Evolutionary conservation across 2,888 invertebrate species (phyloP).

Genomic region (Agrilus cyanescens): DNA sequence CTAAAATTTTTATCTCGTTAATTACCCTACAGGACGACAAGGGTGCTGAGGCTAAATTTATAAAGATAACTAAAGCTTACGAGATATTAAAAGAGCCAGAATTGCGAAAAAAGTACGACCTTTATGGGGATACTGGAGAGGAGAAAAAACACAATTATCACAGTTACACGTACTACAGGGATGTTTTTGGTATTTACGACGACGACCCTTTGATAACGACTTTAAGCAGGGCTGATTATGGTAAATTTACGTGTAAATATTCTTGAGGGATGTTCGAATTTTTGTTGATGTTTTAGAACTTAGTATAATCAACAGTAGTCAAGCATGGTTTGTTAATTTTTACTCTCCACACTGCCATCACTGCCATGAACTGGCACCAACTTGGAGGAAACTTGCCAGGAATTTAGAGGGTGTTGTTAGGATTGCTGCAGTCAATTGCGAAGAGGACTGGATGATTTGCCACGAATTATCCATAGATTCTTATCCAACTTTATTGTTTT

Average conservation of each 20-base stretch:
- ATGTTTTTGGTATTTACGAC: slow-evolving; percentile 76
- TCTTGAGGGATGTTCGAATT: not conserved
- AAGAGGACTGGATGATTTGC: slow-evolving; percentile 72
- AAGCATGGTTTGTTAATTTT: slow-evolving; percentile 77
- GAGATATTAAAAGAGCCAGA: slow-evolving; percentile 77
- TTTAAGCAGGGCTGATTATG: slow-evolving; percentile 60
- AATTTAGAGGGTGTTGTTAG: slow-evolving; percentile 66
- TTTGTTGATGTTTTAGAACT: slow-evolving; percentile 29
- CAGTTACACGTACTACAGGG: slow-evolving; percentile 68
- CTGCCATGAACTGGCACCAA: slow-evolving; percentile 70
- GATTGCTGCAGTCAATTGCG: slow-evolving; percentile 78
- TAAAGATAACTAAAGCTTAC: slow-evolving; percentile 72
- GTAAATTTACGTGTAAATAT: slow-evolving; percentile 37
- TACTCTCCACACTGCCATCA: slow-evolving; percentile 80
- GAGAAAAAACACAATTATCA: slow-evolving; percentile 58
- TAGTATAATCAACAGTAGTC: slow-evolving; percentile 42
- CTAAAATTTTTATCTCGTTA: slow-evolving; percentile 3
- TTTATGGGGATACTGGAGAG: slow-evolving; percentile 58
- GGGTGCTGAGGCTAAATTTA: slow-evolving; percentile 62
- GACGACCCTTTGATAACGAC: slow-evolving; percentile 74
- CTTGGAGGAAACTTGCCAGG: slow-evolving; percentile 69
- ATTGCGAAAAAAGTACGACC: slow-evolving; percentile 64
- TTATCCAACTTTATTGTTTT: slow-evolving; percentile 68
- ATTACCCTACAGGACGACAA: slow-evolving; percentile 51
- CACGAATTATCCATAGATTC: slow-evolving; percentile 58